Base-by-base conservation (phyloP, 2,797 vertebrate genomes). In the Erithacus rubecula region DNA sequence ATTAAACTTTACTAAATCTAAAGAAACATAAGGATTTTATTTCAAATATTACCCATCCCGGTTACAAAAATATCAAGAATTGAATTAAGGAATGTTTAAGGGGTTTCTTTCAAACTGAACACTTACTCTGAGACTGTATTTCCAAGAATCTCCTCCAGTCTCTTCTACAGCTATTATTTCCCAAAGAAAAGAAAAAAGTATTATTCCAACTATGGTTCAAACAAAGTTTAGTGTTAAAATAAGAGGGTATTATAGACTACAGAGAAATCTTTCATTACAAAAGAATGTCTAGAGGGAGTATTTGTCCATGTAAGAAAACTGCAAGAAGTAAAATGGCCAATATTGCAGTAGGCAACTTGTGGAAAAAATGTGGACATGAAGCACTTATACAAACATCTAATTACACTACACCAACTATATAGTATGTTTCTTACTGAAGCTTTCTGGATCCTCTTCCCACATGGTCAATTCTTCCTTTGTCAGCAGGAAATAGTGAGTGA, bases 391-490 rank as follows among this genome's bases (percentile, higher is more conserved):
- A 53, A 83, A 3, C 43, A 85, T 10, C 41, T 55, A 75, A 87
- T 69, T 58, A 79, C 58, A 80, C 20, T 70, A 58, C 46, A 77
- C 5, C 37, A 82, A 92, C 78, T 83, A 63, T 15, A 63, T 23
- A 94, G 82, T 55, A 41, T 1, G 5, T 91, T 92, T 87, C 98
- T 98, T 99, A 99, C 99, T 99, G 88, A 99, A 99, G 97, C 99
- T 98, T 98, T 99, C 99, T 8, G 99, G 99, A 93, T 99, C 99
- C 94, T 99, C 99, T 96, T 99, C 99, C 99, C 99, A 99, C 99
- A 99, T 99, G 24, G 97, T 95, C 90, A 99, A 96, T 94, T 99
- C 99, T 94, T 99, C 99, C 72, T 99, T 98, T 59, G 98, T 99
- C 94, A 99, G 97, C 52, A 99, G 98, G 94, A 99, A 99, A 98